phyloP scores from a whole-genome alignment of 1,140 invertebrate species.

The Orchestia grillus region DNA sequence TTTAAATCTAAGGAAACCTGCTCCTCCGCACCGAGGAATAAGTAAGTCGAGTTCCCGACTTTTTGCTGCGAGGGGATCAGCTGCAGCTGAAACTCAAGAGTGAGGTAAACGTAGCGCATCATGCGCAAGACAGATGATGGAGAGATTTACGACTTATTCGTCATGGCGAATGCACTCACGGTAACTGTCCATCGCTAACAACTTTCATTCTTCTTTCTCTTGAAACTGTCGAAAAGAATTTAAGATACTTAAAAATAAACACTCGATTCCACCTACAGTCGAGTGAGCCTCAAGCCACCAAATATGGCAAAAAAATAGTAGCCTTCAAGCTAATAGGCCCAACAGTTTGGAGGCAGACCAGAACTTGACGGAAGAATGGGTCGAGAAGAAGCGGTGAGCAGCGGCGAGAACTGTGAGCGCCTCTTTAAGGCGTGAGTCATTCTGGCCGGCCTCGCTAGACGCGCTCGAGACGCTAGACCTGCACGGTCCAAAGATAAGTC shows the following conservation, averaged over 20 bases:
- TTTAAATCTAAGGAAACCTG: neutral
- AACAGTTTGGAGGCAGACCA: neutral
- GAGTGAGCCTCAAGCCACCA: neutral
- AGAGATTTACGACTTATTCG: neutral
- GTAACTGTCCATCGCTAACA: neutral
- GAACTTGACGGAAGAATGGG: neutral
- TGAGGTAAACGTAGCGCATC: neutral
- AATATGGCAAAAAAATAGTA: neutral
- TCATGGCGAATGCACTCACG: neutral
- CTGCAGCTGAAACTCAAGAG: neutral
- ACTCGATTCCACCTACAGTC: neutral
- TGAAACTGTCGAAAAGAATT: neutral
- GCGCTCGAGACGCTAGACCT: neutral
- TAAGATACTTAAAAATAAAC: neutral
- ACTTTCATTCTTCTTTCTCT: neutral
- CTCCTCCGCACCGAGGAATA: neutral
- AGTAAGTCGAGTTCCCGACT: neutral
- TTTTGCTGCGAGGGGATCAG: neutral
- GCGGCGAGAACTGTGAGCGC: neutral
- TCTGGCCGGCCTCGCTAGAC: slow-evolving; percentile 9
- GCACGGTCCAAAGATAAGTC: no score
- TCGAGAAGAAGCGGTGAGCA: neutral
- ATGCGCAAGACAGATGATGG: neutral
- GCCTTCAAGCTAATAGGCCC: neutral
- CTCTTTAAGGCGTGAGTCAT: slow-evolving; percentile 49